Percentiles rank a stretch among this genome's conserved stretches.
Evolutionary conservation across 2,888 invertebrate species (phyloP).

Genomic region (Lepidocyrtinus sp.): DNA sequence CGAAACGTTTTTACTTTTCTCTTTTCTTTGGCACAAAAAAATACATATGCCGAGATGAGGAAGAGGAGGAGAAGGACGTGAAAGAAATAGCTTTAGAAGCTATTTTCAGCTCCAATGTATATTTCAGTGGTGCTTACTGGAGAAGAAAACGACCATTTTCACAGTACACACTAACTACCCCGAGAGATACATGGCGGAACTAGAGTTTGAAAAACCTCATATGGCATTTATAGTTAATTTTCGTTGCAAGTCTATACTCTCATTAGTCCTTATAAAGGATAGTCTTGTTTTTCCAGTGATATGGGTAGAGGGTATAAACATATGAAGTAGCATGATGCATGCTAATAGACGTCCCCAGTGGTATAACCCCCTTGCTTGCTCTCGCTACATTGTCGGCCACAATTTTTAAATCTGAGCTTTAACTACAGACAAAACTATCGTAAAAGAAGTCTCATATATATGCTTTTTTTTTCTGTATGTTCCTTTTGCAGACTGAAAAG

Average conservation of each 20-base stretch:
- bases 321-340: background rate
- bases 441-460: constrained; percentile 10
- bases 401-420: constrained; percentile 12
- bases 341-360: constrained; percentile 33
- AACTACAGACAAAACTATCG: constrained; percentile 15
- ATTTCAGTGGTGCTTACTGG: background rate
- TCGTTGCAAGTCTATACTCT: constrained; percentile 10
- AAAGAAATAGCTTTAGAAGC: constrained; percentile 2
- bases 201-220: constrained; percentile 2
- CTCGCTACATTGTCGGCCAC: background rate
- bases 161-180: background rate
- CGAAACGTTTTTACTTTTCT: constrained; percentile 17
- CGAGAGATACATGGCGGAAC: background rate
- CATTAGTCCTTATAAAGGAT: constrained; percentile 4
- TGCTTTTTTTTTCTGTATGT: constrained; percentile 24
- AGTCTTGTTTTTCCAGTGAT: background rate
- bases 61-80: background rate
- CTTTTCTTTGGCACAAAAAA: background rate
- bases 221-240: constrained; percentile 16
- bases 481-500: constrained; percentile 35
- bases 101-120: constrained; percentile 16
- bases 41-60: constrained; percentile 1
- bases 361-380: constrained; percentile 2
- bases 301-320: background rate
- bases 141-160: constrained; percentile 12